phyloP scores from a whole-genome alignment of 1,140 invertebrate species.

The Achatina immaculata region DNA sequence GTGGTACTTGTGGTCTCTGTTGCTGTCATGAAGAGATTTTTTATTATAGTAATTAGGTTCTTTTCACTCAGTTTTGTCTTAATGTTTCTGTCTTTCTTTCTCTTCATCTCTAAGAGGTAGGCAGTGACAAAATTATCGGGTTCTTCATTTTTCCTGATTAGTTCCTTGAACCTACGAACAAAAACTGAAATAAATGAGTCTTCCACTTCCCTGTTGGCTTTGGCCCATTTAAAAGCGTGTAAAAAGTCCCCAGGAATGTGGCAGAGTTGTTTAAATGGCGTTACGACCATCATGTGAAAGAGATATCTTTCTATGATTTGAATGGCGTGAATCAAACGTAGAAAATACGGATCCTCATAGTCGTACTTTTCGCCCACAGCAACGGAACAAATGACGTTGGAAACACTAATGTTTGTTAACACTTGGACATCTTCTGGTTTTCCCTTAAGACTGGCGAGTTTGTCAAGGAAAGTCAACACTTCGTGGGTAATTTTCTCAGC shows the following conservation, averaged over 20 bases:
- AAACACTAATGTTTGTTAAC: constrained; percentile 3
- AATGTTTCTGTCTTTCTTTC: too few species aligned
- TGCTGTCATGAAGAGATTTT: too few species aligned
- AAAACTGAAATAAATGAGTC: too few species aligned
- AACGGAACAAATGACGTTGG: constrained; percentile 16
- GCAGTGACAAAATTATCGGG: constrained; percentile 9
- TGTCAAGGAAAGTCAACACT: background rate
- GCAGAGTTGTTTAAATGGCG: background rate
- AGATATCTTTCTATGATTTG: background rate
- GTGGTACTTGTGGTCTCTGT: too few species aligned
- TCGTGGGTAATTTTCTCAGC: too few species aligned
- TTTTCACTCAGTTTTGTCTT: too few species aligned
- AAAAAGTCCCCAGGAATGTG: constrained; percentile 44
- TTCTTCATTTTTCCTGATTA: background rate
- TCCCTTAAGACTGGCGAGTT: background rate
- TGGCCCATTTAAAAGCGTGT: constrained; percentile 17
- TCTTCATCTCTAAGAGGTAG: too few species aligned
- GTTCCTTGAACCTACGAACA: background rate
- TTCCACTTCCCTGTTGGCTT: background rate
- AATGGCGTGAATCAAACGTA: background rate
- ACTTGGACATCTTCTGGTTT: too few species aligned
- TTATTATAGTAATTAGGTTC: too few species aligned
- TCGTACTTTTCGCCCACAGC: background rate
- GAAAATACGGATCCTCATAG: background rate
- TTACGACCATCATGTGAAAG: background rate